Percentiles rank a stretch among this genome's conserved stretches.
phyloP scores from a whole-genome alignment of 2,113 vertebrate species.

The Tragelaphus strepsiceros region DNA sequence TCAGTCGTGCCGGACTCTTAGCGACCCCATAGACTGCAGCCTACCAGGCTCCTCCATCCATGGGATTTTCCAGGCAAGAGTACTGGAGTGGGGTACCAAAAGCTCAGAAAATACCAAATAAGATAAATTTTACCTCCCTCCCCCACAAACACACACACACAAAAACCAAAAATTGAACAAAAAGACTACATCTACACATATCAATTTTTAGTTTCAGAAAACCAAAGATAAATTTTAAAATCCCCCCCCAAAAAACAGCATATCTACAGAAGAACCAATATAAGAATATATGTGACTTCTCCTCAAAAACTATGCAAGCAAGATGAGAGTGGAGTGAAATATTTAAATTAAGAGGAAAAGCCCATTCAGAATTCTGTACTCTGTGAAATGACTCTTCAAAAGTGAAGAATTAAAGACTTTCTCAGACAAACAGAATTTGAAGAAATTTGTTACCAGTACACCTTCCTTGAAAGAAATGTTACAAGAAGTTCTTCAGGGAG shows the following conservation, averaged over 20 bases:
- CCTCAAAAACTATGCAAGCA: neutral
- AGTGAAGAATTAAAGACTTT: neutral
- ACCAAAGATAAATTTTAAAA: neutral
- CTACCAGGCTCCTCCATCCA: too few relatives aligned
- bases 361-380: neutral
- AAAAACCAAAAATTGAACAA: neutral
- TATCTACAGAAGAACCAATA: neutral
- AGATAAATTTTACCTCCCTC: neutral
- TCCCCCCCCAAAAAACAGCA: neutral
- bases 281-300: neutral
- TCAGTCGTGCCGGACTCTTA: too few relatives aligned
- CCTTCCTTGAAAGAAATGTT: neutral
- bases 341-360: neutral
- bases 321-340: neutral
- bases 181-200: neutral
- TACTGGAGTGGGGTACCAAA: neutral
- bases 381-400: neutral
- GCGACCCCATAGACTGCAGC: too few relatives aligned
- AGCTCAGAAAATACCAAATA: neutral
- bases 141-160: neutral
- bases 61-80: too few relatives aligned
- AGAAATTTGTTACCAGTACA: neutral
- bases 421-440: neutral
- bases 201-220: neutral
- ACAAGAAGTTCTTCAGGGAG: neutral